phyloP scores from a whole-genome alignment of 2,797 vertebrate genomes.

The Phaenicophaeus curvirostris region DNA sequence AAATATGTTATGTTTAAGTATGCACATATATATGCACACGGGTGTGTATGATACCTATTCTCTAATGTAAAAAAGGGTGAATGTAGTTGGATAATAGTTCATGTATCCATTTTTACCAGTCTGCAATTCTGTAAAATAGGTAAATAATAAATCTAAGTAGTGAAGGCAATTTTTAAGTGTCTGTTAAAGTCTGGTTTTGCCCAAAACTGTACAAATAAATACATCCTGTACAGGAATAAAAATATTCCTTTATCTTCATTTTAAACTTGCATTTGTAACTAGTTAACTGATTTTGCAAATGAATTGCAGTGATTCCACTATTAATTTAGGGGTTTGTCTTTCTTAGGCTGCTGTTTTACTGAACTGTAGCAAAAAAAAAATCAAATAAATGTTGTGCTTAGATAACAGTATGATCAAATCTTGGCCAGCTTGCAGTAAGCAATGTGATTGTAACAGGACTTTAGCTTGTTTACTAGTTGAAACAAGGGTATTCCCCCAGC shows the following conservation, averaged over 20 bases:
- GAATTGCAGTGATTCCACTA: background rate
- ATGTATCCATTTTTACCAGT: background rate
- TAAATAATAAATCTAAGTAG: background rate
- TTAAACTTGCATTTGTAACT: background rate
- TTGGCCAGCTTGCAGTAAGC: too few species aligned
- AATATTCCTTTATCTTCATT: background rate
- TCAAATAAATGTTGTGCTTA: background rate
- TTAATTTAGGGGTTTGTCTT: background rate
- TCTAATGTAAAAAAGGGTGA: background rate
- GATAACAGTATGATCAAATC: background rate
- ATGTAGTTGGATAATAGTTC: background rate
- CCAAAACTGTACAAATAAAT: background rate
- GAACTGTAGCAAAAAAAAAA: background rate
- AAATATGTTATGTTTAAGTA: background rate
- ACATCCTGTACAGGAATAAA: background rate
- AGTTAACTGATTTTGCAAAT: background rate
- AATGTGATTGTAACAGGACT: too few species aligned
- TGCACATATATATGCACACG: background rate
- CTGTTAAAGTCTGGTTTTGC: background rate
- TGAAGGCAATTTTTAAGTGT: background rate
- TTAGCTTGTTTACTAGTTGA: too few species aligned
- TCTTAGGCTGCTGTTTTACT: background rate
- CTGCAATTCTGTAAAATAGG: background rate
- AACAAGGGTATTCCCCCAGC: too few species aligned
- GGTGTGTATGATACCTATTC: background rate